Evolutionary conservation across 92 coral and sea anemone genomes (phyloP).

Genomic region (Virgularia gustaviana): DNA sequence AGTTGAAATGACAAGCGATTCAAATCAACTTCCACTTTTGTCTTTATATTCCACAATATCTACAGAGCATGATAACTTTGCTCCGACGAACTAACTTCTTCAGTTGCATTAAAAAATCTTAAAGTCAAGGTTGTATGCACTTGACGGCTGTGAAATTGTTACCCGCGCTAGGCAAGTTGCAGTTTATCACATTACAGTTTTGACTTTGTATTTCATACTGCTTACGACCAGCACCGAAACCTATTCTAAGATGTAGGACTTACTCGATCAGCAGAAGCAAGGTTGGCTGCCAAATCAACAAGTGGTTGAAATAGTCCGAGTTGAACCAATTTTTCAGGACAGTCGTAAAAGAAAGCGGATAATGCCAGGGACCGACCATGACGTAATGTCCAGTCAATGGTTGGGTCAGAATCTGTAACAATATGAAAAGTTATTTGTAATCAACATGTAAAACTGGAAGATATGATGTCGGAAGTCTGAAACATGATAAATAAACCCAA

Average conservation of each 20-base stretch:
- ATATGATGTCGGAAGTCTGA: background rate
- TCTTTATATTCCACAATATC: background rate
- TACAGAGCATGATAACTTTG: background rate
- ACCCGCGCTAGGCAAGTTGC: background rate
- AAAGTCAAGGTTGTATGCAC: too few relatives aligned
- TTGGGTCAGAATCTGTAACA: conserved; percentile 83
- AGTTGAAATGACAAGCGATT: too few relatives aligned
- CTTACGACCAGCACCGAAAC: background rate
- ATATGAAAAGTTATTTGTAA: background rate
- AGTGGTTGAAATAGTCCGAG: conserved; percentile 69
- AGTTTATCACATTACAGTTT: background rate
- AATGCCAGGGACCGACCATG: conserved; percentile 91
- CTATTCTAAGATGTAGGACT: too few relatives aligned
- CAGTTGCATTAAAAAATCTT: too few relatives aligned
- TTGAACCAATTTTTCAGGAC: conserved; percentile 66
- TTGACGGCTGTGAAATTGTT: too few relatives aligned
- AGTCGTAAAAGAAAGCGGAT: conserved; percentile 94
- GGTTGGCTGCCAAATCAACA: conserved; percentile 69
- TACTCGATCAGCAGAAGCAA: conserved; percentile 91
- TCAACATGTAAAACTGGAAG: too few relatives aligned
- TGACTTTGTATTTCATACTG: too few relatives aligned
- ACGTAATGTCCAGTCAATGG: conserved; percentile 94
- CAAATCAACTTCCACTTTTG: too few relatives aligned
- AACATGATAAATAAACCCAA: background rate
- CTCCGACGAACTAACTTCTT: too few relatives aligned